Evolutionary conservation across 2,113 vertebrate genomes (phyloP).

Genomic region (Cardinalis cardinalis): DNA sequence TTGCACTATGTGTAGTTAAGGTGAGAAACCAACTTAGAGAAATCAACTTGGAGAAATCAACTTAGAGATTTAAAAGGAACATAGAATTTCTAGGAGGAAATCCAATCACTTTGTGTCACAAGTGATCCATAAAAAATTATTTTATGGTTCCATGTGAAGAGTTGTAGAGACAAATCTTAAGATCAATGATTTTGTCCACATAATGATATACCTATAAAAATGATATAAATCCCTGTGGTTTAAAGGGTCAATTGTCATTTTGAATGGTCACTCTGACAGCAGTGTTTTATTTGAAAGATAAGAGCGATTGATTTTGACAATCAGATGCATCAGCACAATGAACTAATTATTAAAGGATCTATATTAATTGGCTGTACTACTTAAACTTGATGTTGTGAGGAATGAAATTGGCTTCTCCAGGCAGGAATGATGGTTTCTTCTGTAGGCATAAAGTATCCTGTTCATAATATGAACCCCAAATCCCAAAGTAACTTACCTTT

Average conservation of each 20-base stretch:
- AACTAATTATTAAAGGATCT: constrained; percentile 48
- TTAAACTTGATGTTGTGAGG: constrained; percentile 29
- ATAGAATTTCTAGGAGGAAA: not conserved
- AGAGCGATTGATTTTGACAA: constrained; percentile 53
- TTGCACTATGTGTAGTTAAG: not conserved
- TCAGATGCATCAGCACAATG: constrained; percentile 35
- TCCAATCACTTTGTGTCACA: not conserved
- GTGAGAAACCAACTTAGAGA: no score
- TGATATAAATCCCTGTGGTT: constrained; percentile 6
- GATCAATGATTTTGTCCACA: not conserved
- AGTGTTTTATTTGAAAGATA: constrained; percentile 9
- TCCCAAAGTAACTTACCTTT: not conserved
- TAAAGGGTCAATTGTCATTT: not conserved
- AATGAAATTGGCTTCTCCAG: not conserved
- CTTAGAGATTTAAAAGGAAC: not conserved
- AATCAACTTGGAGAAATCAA: no score
- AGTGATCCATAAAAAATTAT: not conserved
- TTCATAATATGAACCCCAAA: not conserved
- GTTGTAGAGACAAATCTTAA: not conserved
- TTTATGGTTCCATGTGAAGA: not conserved
- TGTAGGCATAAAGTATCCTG: not conserved
- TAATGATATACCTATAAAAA: constrained; percentile 43
- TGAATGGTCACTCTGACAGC: not conserved
- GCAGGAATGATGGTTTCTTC: not conserved
- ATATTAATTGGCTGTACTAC: constrained; percentile 24